Evolutionary conservation across 2,797 vertebrate genomes (phyloP).

Genomic region (Gobionotothen gibberifrons): DNA sequence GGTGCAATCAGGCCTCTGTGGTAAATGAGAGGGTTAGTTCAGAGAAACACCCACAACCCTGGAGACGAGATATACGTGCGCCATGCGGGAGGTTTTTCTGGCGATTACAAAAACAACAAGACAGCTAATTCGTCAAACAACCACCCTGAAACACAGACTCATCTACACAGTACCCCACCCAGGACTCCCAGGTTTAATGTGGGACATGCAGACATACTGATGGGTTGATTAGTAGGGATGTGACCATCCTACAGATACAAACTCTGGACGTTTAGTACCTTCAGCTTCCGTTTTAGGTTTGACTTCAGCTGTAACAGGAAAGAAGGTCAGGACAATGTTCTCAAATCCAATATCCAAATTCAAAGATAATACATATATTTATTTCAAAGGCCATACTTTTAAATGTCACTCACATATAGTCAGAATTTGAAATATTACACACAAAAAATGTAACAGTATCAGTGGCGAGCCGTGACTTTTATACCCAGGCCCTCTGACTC

Average conservation of each 20-base stretch:
- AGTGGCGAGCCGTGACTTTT: no score
- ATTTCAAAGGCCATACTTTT: constrained; percentile 1
- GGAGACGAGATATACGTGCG: constrained; percentile 22
- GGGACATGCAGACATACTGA: constrained; percentile 85
- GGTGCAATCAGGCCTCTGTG: constrained; percentile 60
- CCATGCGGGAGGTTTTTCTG: constrained; percentile 16
- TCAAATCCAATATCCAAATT: constrained; percentile 52
- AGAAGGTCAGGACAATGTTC: constrained; percentile 80
- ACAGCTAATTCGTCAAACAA: constrained; percentile 30
- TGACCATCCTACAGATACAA: constrained; percentile 64
- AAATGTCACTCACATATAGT: not conserved
- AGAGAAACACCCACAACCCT: constrained; percentile 45
- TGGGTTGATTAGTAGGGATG: constrained; percentile 79
- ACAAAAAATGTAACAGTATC: no score
- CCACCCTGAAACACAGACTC: constrained; percentile 28
- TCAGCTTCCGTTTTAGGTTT: constrained; percentile 87
- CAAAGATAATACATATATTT: not conserved
- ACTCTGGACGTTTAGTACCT: constrained; percentile 83
- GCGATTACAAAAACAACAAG: constrained; percentile 33
- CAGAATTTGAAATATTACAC: no score
- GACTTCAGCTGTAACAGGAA: constrained; percentile 86
- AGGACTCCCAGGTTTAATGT: constrained; percentile 59
- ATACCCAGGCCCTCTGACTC: no score
- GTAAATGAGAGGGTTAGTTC: constrained; percentile 64
- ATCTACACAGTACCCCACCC: constrained; percentile 35